These are phyloP conservation scores for Netelia melanura DNA, from an alignment of 2,888 invertebrate genomes.

Conservation along the genomic window DNA sequence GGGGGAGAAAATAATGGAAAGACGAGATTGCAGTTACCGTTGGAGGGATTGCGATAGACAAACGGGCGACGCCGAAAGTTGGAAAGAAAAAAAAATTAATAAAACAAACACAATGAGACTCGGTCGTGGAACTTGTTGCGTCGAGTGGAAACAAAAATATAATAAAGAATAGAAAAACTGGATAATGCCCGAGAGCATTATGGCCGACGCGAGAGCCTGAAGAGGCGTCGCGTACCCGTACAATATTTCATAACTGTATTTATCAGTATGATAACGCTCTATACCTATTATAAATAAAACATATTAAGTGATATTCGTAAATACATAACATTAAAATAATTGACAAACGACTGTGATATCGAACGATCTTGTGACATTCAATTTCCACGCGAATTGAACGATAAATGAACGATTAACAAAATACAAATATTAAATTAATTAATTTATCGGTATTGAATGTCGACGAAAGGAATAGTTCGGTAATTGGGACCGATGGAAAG, in stretches of 20 bases:
- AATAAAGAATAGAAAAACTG: constrained; percentile 46
- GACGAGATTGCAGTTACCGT: constrained; percentile 84
- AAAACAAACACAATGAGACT: constrained; percentile 9
- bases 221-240: constrained; percentile 78
- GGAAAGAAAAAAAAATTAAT: constrained; percentile 28
- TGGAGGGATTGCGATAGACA: constrained; percentile 69
- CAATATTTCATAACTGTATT: constrained; percentile 83
- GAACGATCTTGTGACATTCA: constrained; percentile 85
- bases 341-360: constrained; percentile 84
- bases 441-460: constrained; percentile 82
- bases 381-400: constrained; percentile 82
- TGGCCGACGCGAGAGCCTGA: constrained; percentile 72
- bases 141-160: constrained; percentile 14
- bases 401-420: constrained; percentile 79
- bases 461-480: constrained; percentile 75
- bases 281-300: constrained; percentile 79
- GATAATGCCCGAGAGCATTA: constrained; percentile 64
- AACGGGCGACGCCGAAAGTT: constrained; percentile 62
- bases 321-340: constrained; percentile 81
- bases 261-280: constrained; percentile 81
- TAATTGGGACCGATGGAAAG: constrained; percentile 67
- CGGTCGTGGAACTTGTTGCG: background rate
- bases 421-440: constrained; percentile 78
- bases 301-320: constrained; percentile 81
- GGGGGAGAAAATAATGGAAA: constrained; percentile 51